These are phyloP conservation scores for Sebastes minor DNA, from an alignment of 2,797 vertebrate species.

Conservation along the genomic window DNA sequence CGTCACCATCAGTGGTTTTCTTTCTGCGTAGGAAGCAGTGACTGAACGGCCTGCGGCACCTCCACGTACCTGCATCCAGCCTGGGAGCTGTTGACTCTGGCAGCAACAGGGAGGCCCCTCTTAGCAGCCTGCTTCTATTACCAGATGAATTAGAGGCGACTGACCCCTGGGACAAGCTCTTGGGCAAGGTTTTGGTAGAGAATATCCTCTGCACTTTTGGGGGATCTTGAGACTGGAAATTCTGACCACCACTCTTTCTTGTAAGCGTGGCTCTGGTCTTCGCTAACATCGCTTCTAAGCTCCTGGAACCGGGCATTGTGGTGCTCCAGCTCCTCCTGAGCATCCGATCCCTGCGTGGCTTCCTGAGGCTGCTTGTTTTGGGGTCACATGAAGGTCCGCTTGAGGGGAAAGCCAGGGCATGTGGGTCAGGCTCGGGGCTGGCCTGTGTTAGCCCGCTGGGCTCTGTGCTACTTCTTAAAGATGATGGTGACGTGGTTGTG, in stretches of 20 bases:
- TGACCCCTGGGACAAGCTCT: constrained; percentile 90
- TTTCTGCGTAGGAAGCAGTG: constrained; percentile 89
- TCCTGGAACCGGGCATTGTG: constrained; percentile 82
- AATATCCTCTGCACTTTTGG: constrained; percentile 79
- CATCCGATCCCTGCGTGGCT: constrained; percentile 82
- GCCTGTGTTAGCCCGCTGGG: constrained; percentile 89
- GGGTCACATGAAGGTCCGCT: constrained; percentile 83
- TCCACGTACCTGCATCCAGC: constrained; percentile 84
- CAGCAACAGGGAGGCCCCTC: constrained; percentile 72
- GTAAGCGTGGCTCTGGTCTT: constrained; percentile 84
- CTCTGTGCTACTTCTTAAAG: constrained; percentile 91
- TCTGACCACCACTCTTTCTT: constrained; percentile 73
- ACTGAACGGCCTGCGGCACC: constrained; percentile 89
- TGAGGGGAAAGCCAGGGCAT: constrained; percentile 81
- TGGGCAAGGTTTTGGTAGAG: constrained; percentile 86
- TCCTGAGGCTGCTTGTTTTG: constrained; percentile 85
- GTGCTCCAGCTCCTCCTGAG: constrained; percentile 88
- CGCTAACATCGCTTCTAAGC: constrained; percentile 85
- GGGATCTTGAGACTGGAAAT: constrained; percentile 72
- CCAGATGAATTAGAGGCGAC: constrained; percentile 76
- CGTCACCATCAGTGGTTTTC: constrained; percentile 72
- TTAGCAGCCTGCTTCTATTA: constrained; percentile 64
- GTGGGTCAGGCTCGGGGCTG: constrained; percentile 85
- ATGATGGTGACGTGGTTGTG: constrained; percentile 75
- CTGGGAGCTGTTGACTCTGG: constrained; percentile 78